Percentiles rank a stretch among this genome's conserved stretches.
Evolutionary conservation across 2,888 invertebrate species (phyloP).

Genomic region (Leucophenga montana): DNA sequence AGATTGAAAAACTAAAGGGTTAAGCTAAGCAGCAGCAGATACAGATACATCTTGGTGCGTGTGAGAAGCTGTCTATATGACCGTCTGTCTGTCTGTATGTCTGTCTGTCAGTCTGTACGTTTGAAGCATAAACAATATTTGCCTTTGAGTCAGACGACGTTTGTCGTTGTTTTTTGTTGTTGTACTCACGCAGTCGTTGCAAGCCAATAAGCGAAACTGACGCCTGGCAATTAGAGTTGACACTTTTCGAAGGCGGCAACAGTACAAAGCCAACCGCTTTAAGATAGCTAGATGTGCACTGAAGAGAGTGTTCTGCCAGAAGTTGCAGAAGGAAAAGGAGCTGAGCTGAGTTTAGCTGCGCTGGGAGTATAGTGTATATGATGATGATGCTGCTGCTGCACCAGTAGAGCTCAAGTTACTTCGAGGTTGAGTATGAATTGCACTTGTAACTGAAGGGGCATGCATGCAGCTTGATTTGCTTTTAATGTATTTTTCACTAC

Average conservation of each 20-base stretch:
- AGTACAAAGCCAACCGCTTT: conserved; percentile 2
- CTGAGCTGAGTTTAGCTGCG: too few relatives aligned
- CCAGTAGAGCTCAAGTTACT: background rate
- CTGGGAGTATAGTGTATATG: too few relatives aligned
- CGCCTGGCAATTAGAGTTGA: conserved; percentile 68
- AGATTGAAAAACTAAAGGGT: background rate
- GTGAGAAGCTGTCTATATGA: background rate
- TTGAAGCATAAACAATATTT: conserved; percentile 30
- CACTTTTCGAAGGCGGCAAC: conserved; percentile 55
- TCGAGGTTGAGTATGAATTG: background rate
- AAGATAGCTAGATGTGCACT: background rate
- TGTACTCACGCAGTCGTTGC: conserved; percentile 42
- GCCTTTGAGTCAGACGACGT: too few relatives aligned
- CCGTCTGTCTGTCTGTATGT: conserved; percentile 31
- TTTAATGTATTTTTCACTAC: conserved; percentile 33
- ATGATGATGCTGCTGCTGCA: conserved; percentile 41
- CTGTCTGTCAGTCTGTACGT: conserved; percentile 11
- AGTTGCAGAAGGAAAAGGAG: too few relatives aligned
- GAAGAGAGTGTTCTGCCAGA: background rate
- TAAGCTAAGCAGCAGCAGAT: too few relatives aligned
- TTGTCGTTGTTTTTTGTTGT: background rate
- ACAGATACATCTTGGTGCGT: background rate
- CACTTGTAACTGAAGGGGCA: background rate
- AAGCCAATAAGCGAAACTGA: conserved; percentile 59
- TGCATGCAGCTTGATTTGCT: conserved; percentile 40